Conservation (phyloP, 2,888 invertebrate species). For the Leistus spinibarbis region DNA sequence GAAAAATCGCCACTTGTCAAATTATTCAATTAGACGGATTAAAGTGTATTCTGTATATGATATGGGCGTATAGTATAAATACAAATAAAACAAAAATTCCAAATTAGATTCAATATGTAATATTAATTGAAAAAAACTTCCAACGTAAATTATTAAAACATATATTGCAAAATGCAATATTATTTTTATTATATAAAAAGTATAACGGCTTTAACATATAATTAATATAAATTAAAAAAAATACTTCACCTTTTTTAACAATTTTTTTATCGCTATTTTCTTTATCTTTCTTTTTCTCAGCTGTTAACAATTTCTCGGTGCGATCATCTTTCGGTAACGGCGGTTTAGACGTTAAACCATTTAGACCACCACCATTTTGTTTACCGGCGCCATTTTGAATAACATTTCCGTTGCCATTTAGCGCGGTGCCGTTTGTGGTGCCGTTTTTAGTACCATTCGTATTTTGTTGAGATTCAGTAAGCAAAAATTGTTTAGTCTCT, state of each 20-base stretch:
- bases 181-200: background rate
- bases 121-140: too few species aligned
- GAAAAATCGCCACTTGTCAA: too few species aligned
- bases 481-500: slow-evolving; percentile 27
- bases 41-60: too few species aligned
- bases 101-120: background rate
- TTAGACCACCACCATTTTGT: slow-evolving; percentile 19
- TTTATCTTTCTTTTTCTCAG: slow-evolving; percentile 41
- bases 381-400: slow-evolving; percentile 14
- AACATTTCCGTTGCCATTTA: background rate
- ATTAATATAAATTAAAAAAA: background rate
- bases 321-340: slow-evolving; percentile 26
- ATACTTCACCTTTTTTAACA: slow-evolving; percentile 34
- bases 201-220: background rate
- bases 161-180: background rate
- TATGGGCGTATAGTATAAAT: too few species aligned
- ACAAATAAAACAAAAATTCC: too few species aligned
- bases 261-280: slow-evolving; percentile 33
- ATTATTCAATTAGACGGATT: too few species aligned
- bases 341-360: slow-evolving; percentile 20
- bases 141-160: too few species aligned
- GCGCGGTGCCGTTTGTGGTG: background rate
- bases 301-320: slow-evolving; percentile 20
- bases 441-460: slow-evolving; percentile 1
- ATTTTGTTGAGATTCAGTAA: slow-evolving; percentile 20